Evolutionary conservation across 2,113 vertebrate genomes (phyloP), one percentile per base, ranked within the genome.

Genomic region (Thamnaconus septentrionalis): DNA sequence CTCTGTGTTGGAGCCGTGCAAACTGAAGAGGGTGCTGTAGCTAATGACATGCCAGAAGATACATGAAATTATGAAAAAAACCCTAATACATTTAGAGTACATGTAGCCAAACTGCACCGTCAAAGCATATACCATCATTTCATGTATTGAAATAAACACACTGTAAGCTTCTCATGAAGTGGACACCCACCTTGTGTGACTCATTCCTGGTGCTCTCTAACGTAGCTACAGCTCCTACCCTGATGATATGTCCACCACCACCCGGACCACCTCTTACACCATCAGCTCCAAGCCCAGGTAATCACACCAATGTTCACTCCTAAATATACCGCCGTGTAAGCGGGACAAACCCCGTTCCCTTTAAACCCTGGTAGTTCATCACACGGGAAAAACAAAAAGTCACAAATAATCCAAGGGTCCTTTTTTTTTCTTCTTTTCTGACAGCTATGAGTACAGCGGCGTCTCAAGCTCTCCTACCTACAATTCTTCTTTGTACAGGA

Each of bases 371-470:
- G 18, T 5, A 6, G 41, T 42, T 4, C n/a, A 7, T 44, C 9
- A 8, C 1, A 5, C 18, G 18, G 18, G 1, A 5, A 50, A 9
- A n/a, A 7, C 9, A 10, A 6, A 6, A 5, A 60, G 3, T 18
- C 0, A n/a, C 3, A 51, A 11, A 42, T 11, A 44, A 44, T 41
- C 5, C 11, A 40, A 50, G 40, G 47, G 0, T 61, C 10, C 59
- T 3, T 66, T 50, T 3, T 46, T 70, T 4, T 10, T 53, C 41
- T 56, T 79, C 7, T 69, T 49, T 64, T 89, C 89, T 55, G 68
- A 89, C 4, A 85, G 89, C 18, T 89, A 87, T 62, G 86, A 69
- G 18, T 31, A 61, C 85, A 81, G 44, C 71, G 90, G 71, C 46
- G 49, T 69, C 18, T 70, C 58, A 76, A 90, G 83, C 64, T 71